Evolutionary conservation across 2,797 vertebrate genomes (phyloP).

Genomic region (Gymnoscopelus braueri): DNA sequence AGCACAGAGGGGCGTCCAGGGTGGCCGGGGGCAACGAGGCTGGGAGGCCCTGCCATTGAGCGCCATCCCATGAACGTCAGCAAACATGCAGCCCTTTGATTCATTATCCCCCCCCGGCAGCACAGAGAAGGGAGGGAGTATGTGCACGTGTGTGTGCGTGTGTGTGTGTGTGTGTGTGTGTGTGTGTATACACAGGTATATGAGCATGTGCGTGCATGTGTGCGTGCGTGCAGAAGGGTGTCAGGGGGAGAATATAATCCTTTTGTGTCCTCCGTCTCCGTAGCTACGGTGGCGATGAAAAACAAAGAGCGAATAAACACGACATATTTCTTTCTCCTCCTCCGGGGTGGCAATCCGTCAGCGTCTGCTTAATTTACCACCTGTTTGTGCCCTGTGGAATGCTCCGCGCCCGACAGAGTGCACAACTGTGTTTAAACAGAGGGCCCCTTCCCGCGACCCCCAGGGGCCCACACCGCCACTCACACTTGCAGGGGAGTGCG

Average conservation of each 20-base stretch:
- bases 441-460: slow-evolving; percentile 81
- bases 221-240: slow-evolving; percentile 52
- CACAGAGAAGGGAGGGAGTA: slow-evolving; percentile 44
- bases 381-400: slow-evolving; percentile 77
- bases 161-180: slow-evolving; percentile 52
- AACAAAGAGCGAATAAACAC: slow-evolving; percentile 78
- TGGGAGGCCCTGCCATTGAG: slow-evolving; percentile 63
- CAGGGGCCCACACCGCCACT: slow-evolving; percentile 55
- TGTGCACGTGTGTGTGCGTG: slow-evolving; percentile 36
- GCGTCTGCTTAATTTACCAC: slow-evolving; percentile 78
- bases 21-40: slow-evolving; percentile 12
- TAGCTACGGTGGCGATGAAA: slow-evolving; percentile 72
- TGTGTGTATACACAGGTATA: slow-evolving; percentile 17
- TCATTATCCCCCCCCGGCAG: slow-evolving; percentile 73
- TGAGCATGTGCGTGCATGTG: slow-evolving; percentile 60
- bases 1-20: slow-evolving; percentile 47
- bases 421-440: slow-evolving; percentile 80
- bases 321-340: slow-evolving; percentile 77
- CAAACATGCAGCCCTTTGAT: slow-evolving; percentile 82
- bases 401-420: slow-evolving; percentile 59
- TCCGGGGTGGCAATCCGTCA: slow-evolving; percentile 75
- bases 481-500: slow-evolving; percentile 50
- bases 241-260: slow-evolving; percentile 70
- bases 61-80: slow-evolving; percentile 64
- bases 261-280: slow-evolving; percentile 73